Base-by-base conservation (phyloP, 2,113 vertebrate species). In the Thymallus thymallus region DNA sequence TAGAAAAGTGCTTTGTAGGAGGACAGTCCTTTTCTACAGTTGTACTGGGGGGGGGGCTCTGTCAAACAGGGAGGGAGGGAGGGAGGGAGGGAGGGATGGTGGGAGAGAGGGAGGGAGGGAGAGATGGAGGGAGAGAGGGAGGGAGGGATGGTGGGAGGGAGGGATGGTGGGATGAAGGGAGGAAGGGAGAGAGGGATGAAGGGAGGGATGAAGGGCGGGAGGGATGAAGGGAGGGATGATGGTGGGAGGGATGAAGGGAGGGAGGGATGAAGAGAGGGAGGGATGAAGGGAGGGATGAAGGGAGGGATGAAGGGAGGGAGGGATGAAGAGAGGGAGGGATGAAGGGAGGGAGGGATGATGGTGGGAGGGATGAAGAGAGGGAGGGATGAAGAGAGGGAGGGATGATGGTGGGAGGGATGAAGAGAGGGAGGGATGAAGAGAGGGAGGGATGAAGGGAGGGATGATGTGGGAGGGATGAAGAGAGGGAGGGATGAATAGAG, bases 231-330 rank as follows among this genome's bases (percentile, higher is more conserved):
- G 2, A 26, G 26, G 26, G 2, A 26, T 1, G 26, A 26, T 1
- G 26, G 26, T 26, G 26, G 26, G 2, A 26, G 26, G 26, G 2
- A 26, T 1, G 26, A 26, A 26, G 26, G 26, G 2, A 26, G 26
- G 26, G 2, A 26, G 26, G 26, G 2, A 26, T 1, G 26, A 26
- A 26, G 26, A 82, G 7, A 58, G 23, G 6, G 2, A 58, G 26
- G 6, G 9, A 46, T 55, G 61, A 9, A 69, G 58, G 24, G 24
- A 66, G 61, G 64, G 0, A 77, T 20, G 64, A 1, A n/a, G 24
- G 73, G 29, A 73, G 16, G 74, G 10, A 66, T 5, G 32, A n/a
- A 78, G 23, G 73, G 22, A 74, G 29, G 30, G 22, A 48, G 30
- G 13, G 20, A 30, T 14, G 5, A 22, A 72, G 26, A 2, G 48